Base-by-base conservation (phyloP, 1,140 invertebrate genomes). In the Tetragnatha versicolor region DNA sequence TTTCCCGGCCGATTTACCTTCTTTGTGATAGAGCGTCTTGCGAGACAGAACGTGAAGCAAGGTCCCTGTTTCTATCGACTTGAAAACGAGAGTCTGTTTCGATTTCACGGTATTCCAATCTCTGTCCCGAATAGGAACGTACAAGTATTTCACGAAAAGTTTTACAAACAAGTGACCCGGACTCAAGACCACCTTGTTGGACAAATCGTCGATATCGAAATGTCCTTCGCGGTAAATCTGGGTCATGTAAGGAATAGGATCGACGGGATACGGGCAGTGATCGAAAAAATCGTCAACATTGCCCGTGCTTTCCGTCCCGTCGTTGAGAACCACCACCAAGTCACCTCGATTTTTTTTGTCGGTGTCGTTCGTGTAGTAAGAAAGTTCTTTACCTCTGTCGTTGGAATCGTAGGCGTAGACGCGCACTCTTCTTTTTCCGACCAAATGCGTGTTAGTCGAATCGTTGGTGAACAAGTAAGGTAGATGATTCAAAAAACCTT, bases 391-490 rank as follows among this genome's bases (percentile, higher is more conserved):
- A 9, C 60, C 60, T 39, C 60, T 6, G 39, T 63, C 60, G 60
- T n/a, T 3, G n/a, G 60, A 12, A 22, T 63, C 60, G 33, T 63
- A 63, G 6, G 33, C 22, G 33, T 37, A 63, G 33, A 4, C 4
- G 10, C 60, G 35, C 5, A 63, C 33, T 6, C 20, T 37, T 5
- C 10, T 39, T 9, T 39, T 39, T 37, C 39, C n/a, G 20, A 37
- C 12, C 3, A 63, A 6, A 22, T 63, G 60, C 2, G 60, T 63
- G 14, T 39, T 63, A n/a, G 60, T 37, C 9, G 60, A 33, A 63
- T 63, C 60, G 17, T 63, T 63, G 12, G 60, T 63, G 27, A 63
- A 63, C 4, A 63, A 63, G 27, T 63, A 63, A 25, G 60, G 60
- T 22, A 63, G 4, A 6, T 63, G 60, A 2, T 20, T 27, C 22